Evolutionary conservation across 2,888 invertebrate genomes (phyloP), one percentile per base, ranked within the genome.

Genomic region (Rhopalosiphum nymphaeae): DNA sequence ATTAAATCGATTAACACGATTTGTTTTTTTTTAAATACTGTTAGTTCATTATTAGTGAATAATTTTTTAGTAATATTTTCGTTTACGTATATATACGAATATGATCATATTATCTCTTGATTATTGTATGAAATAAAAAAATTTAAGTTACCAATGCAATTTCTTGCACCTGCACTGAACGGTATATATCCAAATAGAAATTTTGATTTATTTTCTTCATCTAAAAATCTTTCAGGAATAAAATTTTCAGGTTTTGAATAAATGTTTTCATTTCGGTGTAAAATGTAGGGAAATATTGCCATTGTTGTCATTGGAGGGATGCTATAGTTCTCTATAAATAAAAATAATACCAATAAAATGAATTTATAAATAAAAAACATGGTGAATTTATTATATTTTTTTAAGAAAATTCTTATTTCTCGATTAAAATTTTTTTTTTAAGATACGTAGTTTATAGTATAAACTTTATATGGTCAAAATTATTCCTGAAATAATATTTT

Each of bases 81-180:
- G 7, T 3, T 2, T 36, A n/a, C 4, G 67, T n/a, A 78, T 2
- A 2, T 36, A 21, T 21, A 36, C 36, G 36, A 21, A 78, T 21
- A 36, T 53, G 21, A 53, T 53, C 53, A 21, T 53, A 53, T 78
- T 36, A 78, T 78, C 3, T 78, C 21, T 21, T 7, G 21, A 36
- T 36, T 78, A 36, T 36, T 78, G 78, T 36, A 21, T 21, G 7
- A 91, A 56, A 84, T 53, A 36, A 92, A 11, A 85, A 46, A 16
- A 5, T n/a, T 44, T 46, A 85, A 49, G 29, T 57, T 95, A 95
- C 95, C 95, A 91, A 96, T 96, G 95, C 96, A 96, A 95, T 96
- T 96, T 92, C 96, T 95, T 3, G 96, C 96, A n/a, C 96, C 96
- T 11, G 96, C 96, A 94, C 96, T 96, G 95, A 96, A 96, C 4